phyloP scores from a whole-genome alignment of 2,113 vertebrate species.

The Conger conger region DNA sequence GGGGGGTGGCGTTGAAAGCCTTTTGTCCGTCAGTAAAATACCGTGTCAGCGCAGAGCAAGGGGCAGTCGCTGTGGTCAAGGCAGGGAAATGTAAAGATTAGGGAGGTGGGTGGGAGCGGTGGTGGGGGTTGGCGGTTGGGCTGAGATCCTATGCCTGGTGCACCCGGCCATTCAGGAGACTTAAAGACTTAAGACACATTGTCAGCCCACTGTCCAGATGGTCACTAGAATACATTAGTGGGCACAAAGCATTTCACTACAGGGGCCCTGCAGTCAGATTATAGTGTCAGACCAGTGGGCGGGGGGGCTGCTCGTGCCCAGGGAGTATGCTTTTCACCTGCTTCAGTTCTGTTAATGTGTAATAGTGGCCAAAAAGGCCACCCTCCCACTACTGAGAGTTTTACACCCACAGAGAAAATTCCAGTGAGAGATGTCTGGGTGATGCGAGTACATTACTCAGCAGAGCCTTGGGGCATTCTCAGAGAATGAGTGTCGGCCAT shows the following conservation, averaged over 20 bases:
- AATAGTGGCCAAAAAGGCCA: conserved; percentile 8
- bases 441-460: not conserved
- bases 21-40: conserved; percentile 71
- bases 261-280: conserved; percentile 38
- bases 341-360: conserved; percentile 25
- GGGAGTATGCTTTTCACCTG: not conserved
- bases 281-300: conserved; percentile 21
- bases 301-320: not conserved
- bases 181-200: conserved; percentile 52
- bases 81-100: conserved; percentile 64
- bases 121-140: conserved; percentile 52
- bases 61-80: conserved; percentile 57
- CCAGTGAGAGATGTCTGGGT: not conserved
- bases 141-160: conserved; percentile 85
- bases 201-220: conserved; percentile 72
- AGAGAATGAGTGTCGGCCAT: too few relatives aligned
- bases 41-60: conserved; percentile 59
- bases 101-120: conserved; percentile 40
- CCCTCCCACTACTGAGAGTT: conserved; percentile 7
- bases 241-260: conserved; percentile 37
- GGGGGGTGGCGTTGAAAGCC: conserved; percentile 59
- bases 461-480: too few relatives aligned
- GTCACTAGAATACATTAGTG: conserved; percentile 69
- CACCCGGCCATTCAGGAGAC: conserved; percentile 56
- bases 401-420: not conserved